Conservation (phyloP, 1,140 invertebrate species). For the Tachypleus tridentatus region DNA sequence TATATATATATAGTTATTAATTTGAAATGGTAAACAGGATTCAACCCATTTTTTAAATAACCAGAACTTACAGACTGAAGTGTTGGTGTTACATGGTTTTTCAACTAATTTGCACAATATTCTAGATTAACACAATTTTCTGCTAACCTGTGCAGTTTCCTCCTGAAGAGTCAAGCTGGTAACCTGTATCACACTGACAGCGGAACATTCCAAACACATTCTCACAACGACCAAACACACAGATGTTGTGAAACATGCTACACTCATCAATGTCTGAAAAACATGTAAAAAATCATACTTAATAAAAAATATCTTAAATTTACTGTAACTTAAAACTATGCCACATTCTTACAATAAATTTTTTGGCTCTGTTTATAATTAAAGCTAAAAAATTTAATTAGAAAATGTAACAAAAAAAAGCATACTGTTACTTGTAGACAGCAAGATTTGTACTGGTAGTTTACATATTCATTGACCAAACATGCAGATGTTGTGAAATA, state of each 20-base stretch:
- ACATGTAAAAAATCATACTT: conserved; percentile 20
- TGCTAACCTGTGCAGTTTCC: conserved; percentile 38
- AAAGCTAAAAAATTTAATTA: too few species aligned
- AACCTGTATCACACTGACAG: conserved; percentile 72
- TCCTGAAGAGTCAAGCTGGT: conserved; percentile 59
- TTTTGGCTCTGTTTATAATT: too few species aligned
- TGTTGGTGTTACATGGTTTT: too few species aligned
- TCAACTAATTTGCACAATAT: too few species aligned
- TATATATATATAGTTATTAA: too few species aligned
- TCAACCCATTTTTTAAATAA: too few species aligned
- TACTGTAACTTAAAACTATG: conserved; percentile 6
- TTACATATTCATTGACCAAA: conserved; percentile 43
- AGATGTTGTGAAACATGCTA: conserved; percentile 69
- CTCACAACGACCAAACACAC: conserved; percentile 70
- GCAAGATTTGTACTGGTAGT: too few species aligned
- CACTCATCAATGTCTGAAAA: conserved; percentile 78
- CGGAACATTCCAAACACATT: conserved; percentile 80
- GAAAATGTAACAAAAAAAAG: too few species aligned
- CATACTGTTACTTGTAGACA: too few species aligned
- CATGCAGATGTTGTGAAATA: conserved; percentile 74
- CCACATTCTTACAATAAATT: background rate
- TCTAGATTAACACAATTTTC: too few species aligned
- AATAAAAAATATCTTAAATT: conserved; percentile 6
- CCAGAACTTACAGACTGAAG: too few species aligned
- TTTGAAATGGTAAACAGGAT: too few species aligned